Evolutionary conservation across 2,888 invertebrate genomes (phyloP).

Genomic region (Tanytarsus gracilentus): DNA sequence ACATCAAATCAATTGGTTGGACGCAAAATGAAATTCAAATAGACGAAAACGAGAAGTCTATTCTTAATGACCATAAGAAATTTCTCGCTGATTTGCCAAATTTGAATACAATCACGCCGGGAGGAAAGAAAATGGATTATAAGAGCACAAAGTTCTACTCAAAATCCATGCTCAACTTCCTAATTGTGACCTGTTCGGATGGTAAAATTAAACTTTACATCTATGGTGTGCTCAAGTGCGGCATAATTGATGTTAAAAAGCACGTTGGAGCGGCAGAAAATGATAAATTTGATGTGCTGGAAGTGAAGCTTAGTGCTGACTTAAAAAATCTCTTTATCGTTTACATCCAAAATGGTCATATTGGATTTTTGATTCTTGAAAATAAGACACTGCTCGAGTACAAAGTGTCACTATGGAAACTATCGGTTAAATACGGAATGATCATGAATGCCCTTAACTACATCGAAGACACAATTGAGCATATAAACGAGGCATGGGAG

Average conservation of each 20-base stretch:
- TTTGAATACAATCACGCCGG: constrained; percentile 46
- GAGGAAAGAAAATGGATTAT: constrained; percentile 46
- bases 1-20: constrained; percentile 70
- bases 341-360: constrained; percentile 47
- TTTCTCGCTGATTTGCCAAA: constrained; percentile 51
- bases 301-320: constrained; percentile 61
- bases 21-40: constrained; percentile 41
- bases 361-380: constrained; percentile 44
- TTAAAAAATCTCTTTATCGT: constrained; percentile 60
- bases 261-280: constrained; percentile 50
- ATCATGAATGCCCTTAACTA: constrained; percentile 53
- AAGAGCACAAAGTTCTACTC: constrained; percentile 46
- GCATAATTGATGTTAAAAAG: constrained; percentile 53
- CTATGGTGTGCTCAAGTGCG: constrained; percentile 77
- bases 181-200: constrained; percentile 68
- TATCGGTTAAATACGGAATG: constrained; percentile 67
- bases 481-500: constrained; percentile 87
- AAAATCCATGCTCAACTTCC: constrained; percentile 60
- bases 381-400: constrained; percentile 39
- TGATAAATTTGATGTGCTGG: constrained; percentile 49
- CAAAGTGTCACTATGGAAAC: constrained; percentile 40
- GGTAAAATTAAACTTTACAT: constrained; percentile 67
- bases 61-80: constrained; percentile 39
- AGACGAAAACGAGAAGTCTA: constrained; percentile 12
- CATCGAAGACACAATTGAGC: constrained; percentile 66